These are phyloP conservation scores for Xylocampa areola DNA, from an alignment of 2,888 invertebrate species.

Conservation along the genomic window DNA sequence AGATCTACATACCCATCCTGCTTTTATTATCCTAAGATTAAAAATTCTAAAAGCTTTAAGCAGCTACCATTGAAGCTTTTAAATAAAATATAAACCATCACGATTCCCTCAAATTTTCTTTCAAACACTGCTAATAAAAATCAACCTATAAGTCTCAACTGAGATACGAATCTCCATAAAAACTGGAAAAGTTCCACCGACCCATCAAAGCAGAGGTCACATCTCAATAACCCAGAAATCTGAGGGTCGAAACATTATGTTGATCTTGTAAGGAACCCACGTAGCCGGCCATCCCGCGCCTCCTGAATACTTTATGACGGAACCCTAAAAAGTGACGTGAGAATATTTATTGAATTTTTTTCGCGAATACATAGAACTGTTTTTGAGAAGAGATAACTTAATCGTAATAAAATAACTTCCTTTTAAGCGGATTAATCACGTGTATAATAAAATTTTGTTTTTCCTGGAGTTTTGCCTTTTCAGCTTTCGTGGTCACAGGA, in stretches of 20 bases:
- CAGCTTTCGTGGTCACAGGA: no score
- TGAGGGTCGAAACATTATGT: conserved; percentile 51
- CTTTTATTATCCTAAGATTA: no score
- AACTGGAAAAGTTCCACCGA: conserved; percentile 20
- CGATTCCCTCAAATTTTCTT: no score
- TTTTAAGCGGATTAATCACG: no score
- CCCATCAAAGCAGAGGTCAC: conserved; percentile 33
- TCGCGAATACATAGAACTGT: conserved; percentile 15
- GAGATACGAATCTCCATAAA: conserved; percentile 33
- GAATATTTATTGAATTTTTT: conserved; percentile 47
- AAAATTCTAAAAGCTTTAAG: no score
- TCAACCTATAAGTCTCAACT: conserved; percentile 1
- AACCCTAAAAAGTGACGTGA: conserved; percentile 44
- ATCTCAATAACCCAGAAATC: conserved; percentile 54
- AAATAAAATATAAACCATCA: no score
- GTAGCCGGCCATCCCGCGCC: conserved; percentile 40
- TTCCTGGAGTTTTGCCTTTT: no score
- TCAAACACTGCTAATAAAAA: conserved; percentile 16
- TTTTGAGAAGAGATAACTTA: no score
- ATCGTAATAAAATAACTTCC: no score
- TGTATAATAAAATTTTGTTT: no score
- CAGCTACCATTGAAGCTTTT: no score
- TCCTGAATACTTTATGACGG: conserved; percentile 55
- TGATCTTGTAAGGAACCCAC: conserved; percentile 61
- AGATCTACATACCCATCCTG: no score